Conservation (phyloP, 2,113 vertebrate species). For the Prinia subflava region DNA sequence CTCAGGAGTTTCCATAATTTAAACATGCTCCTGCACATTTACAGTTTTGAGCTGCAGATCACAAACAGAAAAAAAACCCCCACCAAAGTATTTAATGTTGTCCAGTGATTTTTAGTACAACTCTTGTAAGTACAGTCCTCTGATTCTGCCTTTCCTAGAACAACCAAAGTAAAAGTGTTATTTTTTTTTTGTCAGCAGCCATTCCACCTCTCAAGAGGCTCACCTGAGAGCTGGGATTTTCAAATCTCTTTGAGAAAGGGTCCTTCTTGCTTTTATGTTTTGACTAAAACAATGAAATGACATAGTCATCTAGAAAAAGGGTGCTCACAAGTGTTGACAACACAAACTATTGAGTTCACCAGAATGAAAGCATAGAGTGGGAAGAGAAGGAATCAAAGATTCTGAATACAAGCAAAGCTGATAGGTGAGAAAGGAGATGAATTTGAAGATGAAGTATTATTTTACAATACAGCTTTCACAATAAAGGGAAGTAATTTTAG, state of each 20-base stretch:
- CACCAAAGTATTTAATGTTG: neutral
- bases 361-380: fast-evolving
- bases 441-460: neutral
- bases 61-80: neutral
- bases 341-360: neutral
- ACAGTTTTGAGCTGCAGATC: neutral
- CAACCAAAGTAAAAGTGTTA: neutral
- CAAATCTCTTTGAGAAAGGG: neutral
- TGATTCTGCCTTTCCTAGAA: neutral
- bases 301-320: neutral
- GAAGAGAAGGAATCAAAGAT: neutral
- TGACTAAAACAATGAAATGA: neutral
- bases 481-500: neutral
- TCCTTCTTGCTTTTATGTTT: neutral
- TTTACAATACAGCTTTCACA: neutral
- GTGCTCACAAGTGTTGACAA: neutral
- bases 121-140: neutral
- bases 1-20: neutral
- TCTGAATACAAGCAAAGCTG: neutral
- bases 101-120: neutral
- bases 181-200: neutral
- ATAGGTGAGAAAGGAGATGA: neutral
- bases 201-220: neutral
- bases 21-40: neutral
- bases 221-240: neutral